Conservation (phyloP, 92 coral and sea anemone genomes). For the Desmophyllum pertusum region DNA sequence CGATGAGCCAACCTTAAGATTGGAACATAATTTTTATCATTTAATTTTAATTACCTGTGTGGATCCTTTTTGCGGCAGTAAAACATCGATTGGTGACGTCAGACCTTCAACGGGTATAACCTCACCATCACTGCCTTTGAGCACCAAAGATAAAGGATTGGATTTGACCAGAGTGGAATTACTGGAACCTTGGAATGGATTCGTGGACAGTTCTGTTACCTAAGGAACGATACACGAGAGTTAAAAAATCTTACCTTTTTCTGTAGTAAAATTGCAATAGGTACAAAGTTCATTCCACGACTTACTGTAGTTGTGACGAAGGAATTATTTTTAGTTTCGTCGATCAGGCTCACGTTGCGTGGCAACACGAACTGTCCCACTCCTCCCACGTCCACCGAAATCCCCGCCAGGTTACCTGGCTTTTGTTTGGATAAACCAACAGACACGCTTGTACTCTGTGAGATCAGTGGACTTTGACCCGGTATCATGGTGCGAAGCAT, state of each 20-base stretch:
- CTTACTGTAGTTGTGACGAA: constrained; percentile 37
- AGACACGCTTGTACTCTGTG: background rate
- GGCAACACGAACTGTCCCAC: constrained; percentile 25
- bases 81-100: constrained; percentile 61
- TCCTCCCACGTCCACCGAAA: constrained; percentile 20
- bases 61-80: constrained; percentile 48
- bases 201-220: constrained; percentile 56
- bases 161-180: constrained; percentile 68
- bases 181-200: constrained; percentile 70
- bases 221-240: background rate
- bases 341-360: background rate
- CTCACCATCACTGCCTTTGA: constrained; percentile 57
- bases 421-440: constrained; percentile 25
- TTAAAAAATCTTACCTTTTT: background rate
- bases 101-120: constrained; percentile 61
- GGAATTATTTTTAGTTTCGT: constrained; percentile 8
- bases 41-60: background rate
- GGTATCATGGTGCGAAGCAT: constrained; percentile 42
- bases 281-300: background rate
- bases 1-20: background rate
- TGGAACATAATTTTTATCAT: too few species aligned
- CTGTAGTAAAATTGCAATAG: background rate
- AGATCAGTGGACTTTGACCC: constrained; percentile 15
- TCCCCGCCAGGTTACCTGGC: constrained; percentile 28
- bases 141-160: constrained; percentile 68